Evolutionary conservation across 2,797 vertebrate genomes (phyloP).

Genomic region (Acrossocheilus fasciatus): DNA sequence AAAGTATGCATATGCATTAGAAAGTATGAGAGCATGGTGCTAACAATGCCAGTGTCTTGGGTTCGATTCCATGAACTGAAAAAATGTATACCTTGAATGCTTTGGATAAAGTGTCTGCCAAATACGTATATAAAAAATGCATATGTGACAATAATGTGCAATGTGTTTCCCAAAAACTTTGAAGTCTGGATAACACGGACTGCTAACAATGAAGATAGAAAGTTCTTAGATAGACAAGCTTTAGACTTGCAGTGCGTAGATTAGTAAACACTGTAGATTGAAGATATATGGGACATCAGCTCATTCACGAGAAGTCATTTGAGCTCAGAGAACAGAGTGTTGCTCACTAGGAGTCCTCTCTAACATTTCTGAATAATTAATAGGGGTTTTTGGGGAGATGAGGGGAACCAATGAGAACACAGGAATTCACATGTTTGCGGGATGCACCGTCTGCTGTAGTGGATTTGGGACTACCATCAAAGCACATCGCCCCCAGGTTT

Average conservation of each 20-base stretch:
- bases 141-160: neutral
- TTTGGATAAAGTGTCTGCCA: neutral
- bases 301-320: neutral
- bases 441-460: slow-evolving; percentile 19
- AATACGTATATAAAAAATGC: neutral
- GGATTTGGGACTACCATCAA: slow-evolving; percentile 44
- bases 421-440: slow-evolving; percentile 31
- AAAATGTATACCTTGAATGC: neutral
- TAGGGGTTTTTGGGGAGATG: slow-evolving; percentile 30
- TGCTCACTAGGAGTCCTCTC: slow-evolving; percentile 56
- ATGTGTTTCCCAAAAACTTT: neutral
- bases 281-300: slow-evolving; percentile 16
- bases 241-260: neutral
- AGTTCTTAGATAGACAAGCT: neutral
- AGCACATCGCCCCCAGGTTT: slow-evolving; percentile 40
- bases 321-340: slow-evolving; percentile 35
- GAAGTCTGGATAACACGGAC: neutral
- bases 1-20: neutral
- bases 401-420: slow-evolving; percentile 57
- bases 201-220: neutral
- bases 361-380: slow-evolving; percentile 70
- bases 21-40: neutral
- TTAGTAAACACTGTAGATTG: neutral
- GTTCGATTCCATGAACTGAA: neutral
- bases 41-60: neutral